Evolutionary conservation across 1,140 invertebrate genomes (phyloP), one percentile per base, ranked within the genome.

Genomic region (Drosophila kanapiae): DNA sequence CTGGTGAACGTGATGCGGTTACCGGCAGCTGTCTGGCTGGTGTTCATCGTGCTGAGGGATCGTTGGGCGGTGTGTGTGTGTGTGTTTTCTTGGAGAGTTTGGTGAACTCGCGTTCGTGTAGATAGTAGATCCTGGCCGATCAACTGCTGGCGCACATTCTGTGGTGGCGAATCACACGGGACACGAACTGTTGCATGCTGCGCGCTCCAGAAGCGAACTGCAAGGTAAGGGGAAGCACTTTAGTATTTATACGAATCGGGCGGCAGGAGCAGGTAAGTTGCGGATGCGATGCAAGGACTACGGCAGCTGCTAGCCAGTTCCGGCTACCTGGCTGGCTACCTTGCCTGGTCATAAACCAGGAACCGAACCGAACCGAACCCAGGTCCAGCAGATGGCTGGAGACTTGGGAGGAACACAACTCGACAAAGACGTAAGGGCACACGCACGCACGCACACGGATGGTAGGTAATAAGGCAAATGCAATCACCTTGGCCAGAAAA

Each of bases 1-100:
- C 93, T 93, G 43, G 93, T 92, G 80, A 94, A 94, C 35, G 94
- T 93, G 48, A 95, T 93, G 63, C 93, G 91, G 80, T 92, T 93
- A 42, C 87, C 82, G 48, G 74, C 56, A 51, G 90, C 80, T 65
- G 83, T 69, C 69, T 92, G 91, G 75, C 88, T 92, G 54, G 77
- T 85, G 75, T 92, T 92, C 91, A 92, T 92, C 72, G 49, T 76
- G 75, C 51, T 63, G 74, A 43, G 33, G 45, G 38, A 9, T 43
- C 16, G 54, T 47, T 48, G 54, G 51, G 49, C 43, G 54, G 11
- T 71, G 49, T 54, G 56, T 53, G 53, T 45, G 29, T 71, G 63
- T 63, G 54, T 75, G 72, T 40, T 16, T 51, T 29, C 54, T 54
- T 54, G 49, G 31, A 51, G 54, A 74, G 54, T 35, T 40, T 62